Base-by-base conservation (phyloP, 2,113 vertebrate species). In the Xenopus borealis region DNA sequence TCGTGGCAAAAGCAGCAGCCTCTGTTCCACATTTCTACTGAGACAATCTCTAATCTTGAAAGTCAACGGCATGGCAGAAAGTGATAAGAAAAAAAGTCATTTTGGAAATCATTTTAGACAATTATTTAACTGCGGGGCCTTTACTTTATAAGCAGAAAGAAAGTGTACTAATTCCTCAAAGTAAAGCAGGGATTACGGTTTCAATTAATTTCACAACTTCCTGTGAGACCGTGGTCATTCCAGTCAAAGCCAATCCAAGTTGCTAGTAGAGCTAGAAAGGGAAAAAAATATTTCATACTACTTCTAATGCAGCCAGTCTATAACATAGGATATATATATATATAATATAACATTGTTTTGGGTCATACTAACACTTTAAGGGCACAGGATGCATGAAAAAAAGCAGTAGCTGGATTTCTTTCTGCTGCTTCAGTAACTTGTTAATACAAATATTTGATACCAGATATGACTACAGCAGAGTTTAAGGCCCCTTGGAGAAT, bases 1-100 rank as follows among this genome's bases (percentile, higher is more conserved):
- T 69, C 62, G 66, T 68, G 73, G 66, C 73, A 76, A 69, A 69
- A 53, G 65, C 59, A 33, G 50, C 58, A 14, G 18, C 47, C 69
- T 76, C 66, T 23, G 46, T 76, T 76, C 66, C 53, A 20, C 33
- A 76, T 53, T 76, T 46, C 46, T 67, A 69, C 69, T 53, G 62
- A 58, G 69, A 69, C 55, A 52, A 76, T 76, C 66, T 76, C 46
- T 76, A 76, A 76, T 76, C 73, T 76, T 76, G 66, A 69, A 76
- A 76, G 73, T 76, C 73, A 76, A 61, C 66, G 62, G 73, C 66
- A 62, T 76, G 73, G 73, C 58, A 50, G 66, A 76, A 76, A 58
- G 73, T 69, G 73, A 76, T 76, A 76, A 76, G 73, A 69, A 76
- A 69, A 27, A 76, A 76, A 76, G 66, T 69, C 66, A 76, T 76